These are phyloP conservation scores for Phengaris alcon DNA, from an alignment of 2,888 invertebrate genomes.

Conservation along the genomic window DNA sequence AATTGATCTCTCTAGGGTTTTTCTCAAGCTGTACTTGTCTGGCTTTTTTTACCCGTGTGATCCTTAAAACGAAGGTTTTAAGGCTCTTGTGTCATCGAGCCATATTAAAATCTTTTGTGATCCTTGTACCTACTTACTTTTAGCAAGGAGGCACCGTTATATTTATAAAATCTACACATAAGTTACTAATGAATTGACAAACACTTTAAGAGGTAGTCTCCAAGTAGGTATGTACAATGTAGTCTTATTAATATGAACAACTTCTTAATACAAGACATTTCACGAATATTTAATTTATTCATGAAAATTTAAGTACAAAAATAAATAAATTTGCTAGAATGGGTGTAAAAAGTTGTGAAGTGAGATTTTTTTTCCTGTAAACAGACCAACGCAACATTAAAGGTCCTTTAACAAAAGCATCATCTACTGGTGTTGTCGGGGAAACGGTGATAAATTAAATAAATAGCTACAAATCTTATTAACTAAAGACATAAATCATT, in stretches of 20 bases:
- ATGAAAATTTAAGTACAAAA: too few species aligned
- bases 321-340: too few species aligned
- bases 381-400: not conserved
- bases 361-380: not conserved
- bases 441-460: conserved; percentile 1
- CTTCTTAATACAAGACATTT: too few species aligned
- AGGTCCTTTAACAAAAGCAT: not conserved
- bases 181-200: not conserved
- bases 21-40: not conserved
- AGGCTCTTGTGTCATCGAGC: not conserved
- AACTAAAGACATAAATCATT: conserved; percentile 12
- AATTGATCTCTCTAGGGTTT: not conserved
- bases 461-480: conserved; percentile 15
- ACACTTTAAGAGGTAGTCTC: not conserved
- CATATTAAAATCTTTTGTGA: not conserved
- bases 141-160: not conserved
- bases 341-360: too few species aligned
- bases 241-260: too few species aligned
- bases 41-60: not conserved
- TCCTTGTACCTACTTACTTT: not conserved
- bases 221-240: too few species aligned
- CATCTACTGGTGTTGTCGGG: not conserved
- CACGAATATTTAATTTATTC: too few species aligned
- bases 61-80: not conserved
- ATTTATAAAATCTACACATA: too few species aligned